Evolutionary conservation across 2,888 invertebrate species (phyloP), one percentile per base, ranked within the genome.

Genomic region (Hoplodrina blanda): DNA sequence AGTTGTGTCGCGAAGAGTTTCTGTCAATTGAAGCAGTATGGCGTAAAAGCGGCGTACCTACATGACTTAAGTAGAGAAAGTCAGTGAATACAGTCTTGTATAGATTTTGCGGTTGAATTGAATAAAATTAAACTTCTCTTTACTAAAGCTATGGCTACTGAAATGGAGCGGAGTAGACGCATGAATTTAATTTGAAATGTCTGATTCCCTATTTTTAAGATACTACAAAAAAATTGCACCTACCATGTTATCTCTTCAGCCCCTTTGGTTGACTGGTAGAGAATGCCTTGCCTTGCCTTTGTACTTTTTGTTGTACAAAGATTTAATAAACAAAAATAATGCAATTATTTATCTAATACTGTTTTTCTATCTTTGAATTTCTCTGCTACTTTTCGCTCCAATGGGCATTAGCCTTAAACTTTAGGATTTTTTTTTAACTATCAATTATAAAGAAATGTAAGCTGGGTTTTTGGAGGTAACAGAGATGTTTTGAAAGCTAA

Each of bases 401-500:
- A n/a, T 33, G 8, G 4, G 20, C 8, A 50, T 15, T 11, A 41
- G 37, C 19, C 20, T 41, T 20, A 41, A 50, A n/a, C n/a, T n/a
- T n/a, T n/a, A n/a, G n/a, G 15, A 52, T 49, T 25, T 30, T 72
- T 50, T 19, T 15, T 41, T 59, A 53, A 25, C 30, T 6, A 63
- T 54, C 25, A 73, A 73, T 30, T 46, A 20, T 37, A 60, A 20
- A 52, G 59, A 57, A 62, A 37, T 44, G 4, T 52, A 55, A 61
- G 20, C 73, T 41, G 11, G 50, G 5, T 52, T 73, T n/a, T 25
- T 15, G 44, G 17, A 46, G 7, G 37, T 50, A 50, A 62, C 4
- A 41, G n/a, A 62, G 54, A 52, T 19, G 55, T 73, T 78, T 60
- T 78, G 44, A 46, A 72, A 55, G 55, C 33, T 60, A n/a, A 54